Percentiles rank a stretch among this genome's conserved stretches.
Conservation (phyloP, 2,113 vertebrate genomes). For the Upupa epops region DNA sequence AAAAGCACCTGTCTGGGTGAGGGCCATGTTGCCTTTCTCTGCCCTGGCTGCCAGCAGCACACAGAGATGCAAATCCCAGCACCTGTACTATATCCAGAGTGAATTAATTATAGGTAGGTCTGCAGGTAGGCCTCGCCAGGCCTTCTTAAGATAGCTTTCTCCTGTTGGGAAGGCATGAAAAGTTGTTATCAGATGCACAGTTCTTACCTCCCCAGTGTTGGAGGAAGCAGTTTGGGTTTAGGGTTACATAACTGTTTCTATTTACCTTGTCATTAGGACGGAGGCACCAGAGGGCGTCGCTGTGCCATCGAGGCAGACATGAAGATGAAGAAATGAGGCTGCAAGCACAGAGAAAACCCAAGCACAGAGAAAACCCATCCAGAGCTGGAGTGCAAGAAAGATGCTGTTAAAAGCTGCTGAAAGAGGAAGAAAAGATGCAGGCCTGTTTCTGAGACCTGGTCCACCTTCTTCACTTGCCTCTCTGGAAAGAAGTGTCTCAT, state of each 20-base stretch:
- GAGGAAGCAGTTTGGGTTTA: neutral
- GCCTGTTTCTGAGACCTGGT: conserved; percentile 2
- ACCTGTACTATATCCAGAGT: neutral
- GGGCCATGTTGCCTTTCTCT: neutral
- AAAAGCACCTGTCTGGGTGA: neutral
- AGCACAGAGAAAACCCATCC: neutral
- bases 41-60: neutral
- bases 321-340: conserved; percentile 97
- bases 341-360: neutral
- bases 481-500: neutral
- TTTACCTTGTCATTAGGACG: conserved; percentile 83
- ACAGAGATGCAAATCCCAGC: neutral
- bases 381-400: neutral
- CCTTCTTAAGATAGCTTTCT: neutral
- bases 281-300: conserved; percentile 96
- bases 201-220: neutral
- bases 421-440: neutral
- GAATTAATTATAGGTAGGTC: conserved; percentile 13
- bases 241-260: conserved; percentile 13
- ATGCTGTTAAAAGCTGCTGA: neutral
- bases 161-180: neutral
- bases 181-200: neutral
- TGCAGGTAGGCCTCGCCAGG: neutral
- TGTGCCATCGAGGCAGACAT: conserved; percentile 98
- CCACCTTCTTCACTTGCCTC: neutral